A percentile compares a stretch with the other conserved stretches of the same genome.
These are phyloP conservation scores for Pteronotus mesoamericanus DNA, from an alignment of 2,797 vertebrate species.

Conservation along the genomic window DNA sequence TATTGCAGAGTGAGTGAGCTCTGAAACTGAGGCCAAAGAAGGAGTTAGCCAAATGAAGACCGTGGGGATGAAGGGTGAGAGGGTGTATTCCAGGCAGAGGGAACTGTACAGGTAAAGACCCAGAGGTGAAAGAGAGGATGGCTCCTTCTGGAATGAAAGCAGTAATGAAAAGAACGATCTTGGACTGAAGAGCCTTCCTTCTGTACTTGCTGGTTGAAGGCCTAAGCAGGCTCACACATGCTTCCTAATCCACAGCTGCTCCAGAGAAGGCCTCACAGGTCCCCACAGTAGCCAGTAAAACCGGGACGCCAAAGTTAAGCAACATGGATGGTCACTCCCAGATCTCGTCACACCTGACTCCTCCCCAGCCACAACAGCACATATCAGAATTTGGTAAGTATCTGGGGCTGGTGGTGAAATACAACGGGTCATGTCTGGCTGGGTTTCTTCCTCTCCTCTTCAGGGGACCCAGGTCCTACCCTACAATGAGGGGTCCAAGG, in stretches of 20 bases:
- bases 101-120: neutral
- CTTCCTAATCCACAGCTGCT: constrained; percentile 17
- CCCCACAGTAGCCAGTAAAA: neutral
- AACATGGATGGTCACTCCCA: neutral
- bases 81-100: neutral
- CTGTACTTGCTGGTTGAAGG: neutral
- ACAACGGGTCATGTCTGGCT: neutral
- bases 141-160: neutral
- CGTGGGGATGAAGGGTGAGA: neutral
- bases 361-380: constrained; percentile 24
- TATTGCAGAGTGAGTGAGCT: neutral
- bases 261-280: neutral
- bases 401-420: neutral
- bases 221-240: neutral
- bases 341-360: neutral
- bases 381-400: constrained; percentile 27
- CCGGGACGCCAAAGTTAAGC: neutral
- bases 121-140: neutral
- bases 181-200: neutral
- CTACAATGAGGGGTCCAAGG: neutral
- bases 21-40: neutral
- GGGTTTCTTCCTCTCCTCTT: neutral
- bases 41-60: neutral
- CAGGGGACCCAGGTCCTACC: neutral
- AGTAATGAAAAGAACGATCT: neutral